A percentile compares a stretch with the other conserved stretches of the same genome.
phyloP scores from a whole-genome alignment of 2,113 vertebrate genomes.

The Alaudala cheleensis region DNA sequence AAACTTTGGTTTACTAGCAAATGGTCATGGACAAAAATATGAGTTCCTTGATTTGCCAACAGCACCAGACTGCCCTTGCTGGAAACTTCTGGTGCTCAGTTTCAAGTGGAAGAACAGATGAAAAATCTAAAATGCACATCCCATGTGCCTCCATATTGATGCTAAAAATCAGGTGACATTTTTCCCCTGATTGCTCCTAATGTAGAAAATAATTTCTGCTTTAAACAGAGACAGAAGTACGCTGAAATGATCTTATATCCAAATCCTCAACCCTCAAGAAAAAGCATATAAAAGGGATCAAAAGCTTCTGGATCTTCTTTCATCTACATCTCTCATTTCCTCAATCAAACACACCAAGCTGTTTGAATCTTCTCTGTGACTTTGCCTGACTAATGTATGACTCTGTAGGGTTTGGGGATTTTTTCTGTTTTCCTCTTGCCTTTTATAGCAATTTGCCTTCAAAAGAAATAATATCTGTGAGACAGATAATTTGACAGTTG shows the following conservation, averaged over 20 bases:
- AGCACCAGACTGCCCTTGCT: background rate
- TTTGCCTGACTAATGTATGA: conserved; percentile 18
- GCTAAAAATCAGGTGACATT: background rate
- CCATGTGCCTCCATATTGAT: background rate
- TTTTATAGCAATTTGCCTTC: background rate
- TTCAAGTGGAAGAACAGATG: background rate
- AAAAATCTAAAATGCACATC: background rate
- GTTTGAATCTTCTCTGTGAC: conserved; percentile 18
- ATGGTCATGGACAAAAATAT: background rate
- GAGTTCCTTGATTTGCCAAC: background rate
- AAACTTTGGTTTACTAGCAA: background rate
- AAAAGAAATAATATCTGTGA: background rate
- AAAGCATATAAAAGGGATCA: conserved; percentile 30
- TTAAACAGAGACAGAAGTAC: background rate
- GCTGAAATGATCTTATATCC: background rate
- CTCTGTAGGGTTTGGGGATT: background rate
- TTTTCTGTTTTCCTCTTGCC: background rate
- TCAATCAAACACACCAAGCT: background rate
- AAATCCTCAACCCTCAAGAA: background rate
- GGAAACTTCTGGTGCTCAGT: background rate
- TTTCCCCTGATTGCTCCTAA: background rate
- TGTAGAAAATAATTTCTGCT: background rate
- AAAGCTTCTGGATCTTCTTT: conserved; percentile 47
- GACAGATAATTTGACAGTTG: background rate
- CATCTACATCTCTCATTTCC: background rate